Percentiles rank a stretch among this genome's conserved stretches.
Evolutionary conservation across 2,888 invertebrate species (phyloP).

Genomic region (Drosophila koepferae): DNA sequence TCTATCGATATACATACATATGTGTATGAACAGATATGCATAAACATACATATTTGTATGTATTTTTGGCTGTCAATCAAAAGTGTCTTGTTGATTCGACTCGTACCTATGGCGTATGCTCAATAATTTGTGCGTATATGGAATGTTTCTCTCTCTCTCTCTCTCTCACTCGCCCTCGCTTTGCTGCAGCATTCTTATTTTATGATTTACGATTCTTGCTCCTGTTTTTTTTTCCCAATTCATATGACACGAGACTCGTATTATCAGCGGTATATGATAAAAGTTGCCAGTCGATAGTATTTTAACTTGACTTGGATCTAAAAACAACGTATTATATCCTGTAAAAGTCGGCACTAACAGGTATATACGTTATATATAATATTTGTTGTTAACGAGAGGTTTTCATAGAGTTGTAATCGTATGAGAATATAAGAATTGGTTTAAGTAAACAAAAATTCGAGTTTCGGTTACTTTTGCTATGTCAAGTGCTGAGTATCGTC

Average conservation of each 20-base stretch:
- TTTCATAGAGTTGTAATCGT: too few relatives aligned
- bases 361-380: not conserved
- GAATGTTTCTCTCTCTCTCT: not conserved
- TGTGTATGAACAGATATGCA: not conserved
- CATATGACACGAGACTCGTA: conserved; percentile 35
- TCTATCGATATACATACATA: not conserved
- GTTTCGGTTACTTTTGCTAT: not conserved
- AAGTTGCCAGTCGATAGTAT: conserved; percentile 17
- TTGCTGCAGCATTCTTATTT: conserved; percentile 18
- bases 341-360: not conserved
- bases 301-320: conserved; percentile 27
- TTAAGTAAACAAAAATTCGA: too few relatives aligned
- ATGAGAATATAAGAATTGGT: too few relatives aligned
- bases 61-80: not conserved
- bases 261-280: conserved; percentile 40
- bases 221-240: too few relatives aligned
- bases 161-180: not conserved
- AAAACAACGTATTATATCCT: conserved; percentile 16
- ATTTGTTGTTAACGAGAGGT: too few relatives aligned
- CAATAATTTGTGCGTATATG: conserved; percentile 9
- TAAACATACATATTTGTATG: not conserved
- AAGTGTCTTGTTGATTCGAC: not conserved
- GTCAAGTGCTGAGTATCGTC: not conserved
- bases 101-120: conserved; percentile 34
- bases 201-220: conserved; percentile 41